Percentiles rank a stretch among this genome's conserved stretches.
Conservation (phyloP, 2,797 vertebrate species). For the Steatocranus sp. region DNA sequence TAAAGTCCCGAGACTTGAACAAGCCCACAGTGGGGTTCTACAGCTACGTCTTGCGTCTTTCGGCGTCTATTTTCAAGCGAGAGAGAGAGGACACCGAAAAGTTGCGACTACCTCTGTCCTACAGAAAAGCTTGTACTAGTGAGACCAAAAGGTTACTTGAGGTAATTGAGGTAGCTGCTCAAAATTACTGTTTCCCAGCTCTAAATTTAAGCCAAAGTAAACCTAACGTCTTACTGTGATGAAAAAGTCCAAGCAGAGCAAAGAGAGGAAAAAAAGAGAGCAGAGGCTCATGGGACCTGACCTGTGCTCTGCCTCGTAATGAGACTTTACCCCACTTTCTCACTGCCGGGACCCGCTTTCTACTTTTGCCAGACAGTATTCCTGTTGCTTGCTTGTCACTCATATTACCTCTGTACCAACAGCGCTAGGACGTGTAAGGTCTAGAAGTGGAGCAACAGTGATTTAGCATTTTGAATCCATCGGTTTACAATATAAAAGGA, state of each 20-base stretch:
- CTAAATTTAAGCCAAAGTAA: constrained; percentile 28
- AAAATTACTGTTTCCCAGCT: constrained; percentile 13
- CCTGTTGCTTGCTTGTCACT: constrained; percentile 37
- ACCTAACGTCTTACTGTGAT: constrained; percentile 14
- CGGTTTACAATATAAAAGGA: background rate
- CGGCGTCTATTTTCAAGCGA: background rate
- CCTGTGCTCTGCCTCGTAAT: constrained; percentile 66
- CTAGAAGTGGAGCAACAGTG: constrained; percentile 15
- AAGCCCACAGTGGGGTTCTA: background rate
- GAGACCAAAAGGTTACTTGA: constrained; percentile 17
- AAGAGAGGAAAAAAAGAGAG: constrained; percentile 25
- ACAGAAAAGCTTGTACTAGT: background rate
- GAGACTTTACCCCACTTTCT: constrained; percentile 63
- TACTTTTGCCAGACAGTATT: constrained; percentile 36
- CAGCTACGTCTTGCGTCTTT: background rate
- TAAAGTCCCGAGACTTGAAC: background rate
- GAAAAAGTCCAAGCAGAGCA: constrained; percentile 43
- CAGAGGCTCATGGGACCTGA: constrained; percentile 54
- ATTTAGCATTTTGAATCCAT: constrained; percentile 30
- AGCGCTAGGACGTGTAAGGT: background rate
- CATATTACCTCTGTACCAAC: constrained; percentile 28
- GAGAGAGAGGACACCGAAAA: background rate
- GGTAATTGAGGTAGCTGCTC: constrained; percentile 36
- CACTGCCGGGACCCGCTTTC: constrained; percentile 57
- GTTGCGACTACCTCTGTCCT: background rate